Percentiles rank a stretch among this genome's conserved stretches.
Evolutionary conservation across 2,113 vertebrate genomes (phyloP).

Genomic region (Oncorhynchus gorbuscha): DNA sequence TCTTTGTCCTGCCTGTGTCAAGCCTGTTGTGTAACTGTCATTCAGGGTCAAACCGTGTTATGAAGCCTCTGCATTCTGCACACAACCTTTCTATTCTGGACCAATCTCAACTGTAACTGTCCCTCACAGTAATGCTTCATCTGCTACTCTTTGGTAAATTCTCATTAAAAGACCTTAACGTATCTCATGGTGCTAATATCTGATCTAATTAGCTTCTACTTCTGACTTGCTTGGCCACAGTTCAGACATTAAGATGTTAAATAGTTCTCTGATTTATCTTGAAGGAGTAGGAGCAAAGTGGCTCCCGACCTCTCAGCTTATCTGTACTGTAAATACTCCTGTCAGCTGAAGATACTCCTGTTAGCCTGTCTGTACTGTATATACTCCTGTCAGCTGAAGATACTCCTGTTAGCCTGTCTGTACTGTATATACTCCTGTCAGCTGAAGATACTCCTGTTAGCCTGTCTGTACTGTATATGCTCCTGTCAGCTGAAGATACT

Average conservation of each 20-base stretch:
- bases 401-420: too few species aligned
- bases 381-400: background rate
- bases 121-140: background rate
- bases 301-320: conserved; percentile 40
- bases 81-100: background rate
- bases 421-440: background rate
- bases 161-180: conserved; percentile 21
- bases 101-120: background rate
- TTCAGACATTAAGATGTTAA: conserved; percentile 21
- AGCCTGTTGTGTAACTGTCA: background rate
- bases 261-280: conserved; percentile 30
- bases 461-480: too few species aligned
- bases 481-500: too few species aligned
- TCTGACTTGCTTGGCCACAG: conserved; percentile 30
- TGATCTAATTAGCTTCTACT: conserved; percentile 22
- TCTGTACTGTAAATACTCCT: conserved; percentile 35
- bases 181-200: conserved; percentile 13
- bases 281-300: conserved; percentile 23
- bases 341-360: conserved; percentile 19
- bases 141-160: background rate
- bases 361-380: conserved; percentile 16
- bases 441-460: background rate
- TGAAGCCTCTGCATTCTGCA: background rate
- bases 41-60: background rate
- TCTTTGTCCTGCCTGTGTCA: too few species aligned